A percentile compares a stretch with the other conserved stretches of the same genome.
phyloP scores from a whole-genome alignment of 64 coral and sea anemone genomes.

The Acropora tenuis region DNA sequence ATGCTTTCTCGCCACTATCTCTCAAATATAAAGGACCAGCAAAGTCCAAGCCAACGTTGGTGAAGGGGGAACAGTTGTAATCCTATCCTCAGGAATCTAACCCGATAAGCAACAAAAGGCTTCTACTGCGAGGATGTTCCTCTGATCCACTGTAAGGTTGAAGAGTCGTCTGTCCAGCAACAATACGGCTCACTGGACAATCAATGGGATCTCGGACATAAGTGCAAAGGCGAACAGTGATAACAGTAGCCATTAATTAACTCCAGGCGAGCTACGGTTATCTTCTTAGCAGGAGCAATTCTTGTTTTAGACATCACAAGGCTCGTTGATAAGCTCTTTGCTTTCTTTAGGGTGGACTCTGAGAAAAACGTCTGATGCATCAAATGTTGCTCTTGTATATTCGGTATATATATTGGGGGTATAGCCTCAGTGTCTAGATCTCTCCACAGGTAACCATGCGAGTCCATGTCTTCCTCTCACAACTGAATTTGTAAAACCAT shows the following conservation, averaged over 20 bases:
- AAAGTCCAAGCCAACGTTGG: background rate
- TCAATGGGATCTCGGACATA: conserved; percentile 11
- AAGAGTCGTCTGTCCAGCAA: conserved; percentile 21
- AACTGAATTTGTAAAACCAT: too few relatives aligned
- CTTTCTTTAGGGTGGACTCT: background rate
- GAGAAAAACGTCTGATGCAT: too few relatives aligned
- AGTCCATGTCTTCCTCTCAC: too few relatives aligned
- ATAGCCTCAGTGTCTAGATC: too few relatives aligned
- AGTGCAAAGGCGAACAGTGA: conserved; percentile 25
- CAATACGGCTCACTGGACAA: conserved; percentile 19
- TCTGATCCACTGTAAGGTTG: conserved; percentile 48
- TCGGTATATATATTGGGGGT: too few relatives aligned
- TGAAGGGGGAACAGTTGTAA: background rate
- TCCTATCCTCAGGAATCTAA: background rate
- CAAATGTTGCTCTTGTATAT: too few relatives aligned
- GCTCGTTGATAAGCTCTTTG: background rate
- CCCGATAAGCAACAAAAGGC: conserved; percentile 46
- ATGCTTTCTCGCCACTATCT: background rate
- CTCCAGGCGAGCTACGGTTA: conserved; percentile 50
- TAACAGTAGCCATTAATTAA: conserved; percentile 34
- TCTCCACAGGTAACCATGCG: too few relatives aligned
- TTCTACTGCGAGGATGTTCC: conserved; percentile 36
- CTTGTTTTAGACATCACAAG: conserved; percentile 43
- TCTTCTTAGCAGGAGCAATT: conserved; percentile 33
- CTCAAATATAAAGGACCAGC: background rate